Percentiles rank a stretch among this genome's conserved stretches.
Evolutionary conservation across 1,140 invertebrate species (phyloP).

Genomic region (Lepidurus couesii): DNA sequence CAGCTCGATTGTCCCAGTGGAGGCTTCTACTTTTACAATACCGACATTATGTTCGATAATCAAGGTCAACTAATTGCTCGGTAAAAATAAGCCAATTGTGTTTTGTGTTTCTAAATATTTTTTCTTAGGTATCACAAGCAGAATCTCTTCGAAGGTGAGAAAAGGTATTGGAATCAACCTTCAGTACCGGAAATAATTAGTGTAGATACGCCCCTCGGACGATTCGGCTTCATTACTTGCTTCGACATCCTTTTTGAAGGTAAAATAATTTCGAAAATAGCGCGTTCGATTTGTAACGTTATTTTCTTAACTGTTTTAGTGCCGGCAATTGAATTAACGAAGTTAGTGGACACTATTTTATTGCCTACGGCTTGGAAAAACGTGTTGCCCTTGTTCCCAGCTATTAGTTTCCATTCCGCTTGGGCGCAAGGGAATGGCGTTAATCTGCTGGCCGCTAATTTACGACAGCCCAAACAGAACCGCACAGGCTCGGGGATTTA

Average conservation of each 20-base stretch:
- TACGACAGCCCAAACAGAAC: constrained; percentile 39
- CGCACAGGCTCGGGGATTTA: constrained; percentile 24
- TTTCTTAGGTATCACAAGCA: constrained; percentile 43
- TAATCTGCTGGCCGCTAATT: constrained; percentile 45
- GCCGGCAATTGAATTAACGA: constrained; percentile 41
- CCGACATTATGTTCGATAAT: constrained; percentile 44
- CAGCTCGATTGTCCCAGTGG: constrained; percentile 38
- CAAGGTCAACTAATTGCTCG: constrained; percentile 43
- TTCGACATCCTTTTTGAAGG: constrained; percentile 45
- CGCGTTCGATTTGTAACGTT: background rate
- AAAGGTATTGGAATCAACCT: constrained; percentile 38
- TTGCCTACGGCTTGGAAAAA: constrained; percentile 48
- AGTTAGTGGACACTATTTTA: constrained; percentile 42
- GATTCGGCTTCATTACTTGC: constrained; percentile 44
- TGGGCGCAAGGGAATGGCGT: constrained; percentile 42
- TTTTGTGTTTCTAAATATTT: constrained; percentile 4
- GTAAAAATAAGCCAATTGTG: constrained; percentile 14
- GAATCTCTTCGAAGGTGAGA: constrained; percentile 39
- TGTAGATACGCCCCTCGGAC: constrained; percentile 41
- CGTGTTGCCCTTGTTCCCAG: constrained; percentile 42
- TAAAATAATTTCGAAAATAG: background rate
- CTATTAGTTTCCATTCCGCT: constrained; percentile 43
- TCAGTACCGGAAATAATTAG: constrained; percentile 38
- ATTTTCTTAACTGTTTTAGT: constrained; percentile 28
- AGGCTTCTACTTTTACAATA: constrained; percentile 44